phyloP scores from a whole-genome alignment of 2,888 invertebrate species.

The Boloria euphrosyne region DNA sequence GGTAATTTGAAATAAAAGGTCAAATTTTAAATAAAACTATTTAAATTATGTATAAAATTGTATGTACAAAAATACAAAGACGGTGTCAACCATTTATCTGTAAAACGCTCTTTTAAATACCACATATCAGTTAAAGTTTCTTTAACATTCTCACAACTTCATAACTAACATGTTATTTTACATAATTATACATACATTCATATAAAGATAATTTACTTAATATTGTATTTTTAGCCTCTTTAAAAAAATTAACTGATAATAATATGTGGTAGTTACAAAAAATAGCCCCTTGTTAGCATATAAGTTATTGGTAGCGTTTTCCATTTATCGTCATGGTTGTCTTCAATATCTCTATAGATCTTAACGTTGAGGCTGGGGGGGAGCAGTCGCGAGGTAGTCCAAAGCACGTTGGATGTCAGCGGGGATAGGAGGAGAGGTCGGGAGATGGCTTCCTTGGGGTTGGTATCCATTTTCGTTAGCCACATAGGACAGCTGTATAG shows the following conservation, averaged over 20 bases:
- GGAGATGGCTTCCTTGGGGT: constrained; percentile 83
- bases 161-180: too few species aligned
- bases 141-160: background rate
- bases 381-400: constrained; percentile 85
- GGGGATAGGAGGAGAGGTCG: constrained; percentile 87
- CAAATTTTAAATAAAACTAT: constrained; percentile 14
- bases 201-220: too few species aligned
- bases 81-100: constrained; percentile 4
- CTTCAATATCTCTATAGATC: background rate
- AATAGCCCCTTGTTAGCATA: constrained; percentile 1
- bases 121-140: constrained; percentile 10
- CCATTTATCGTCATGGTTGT: background rate
- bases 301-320: background rate
- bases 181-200: too few species aligned
- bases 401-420: constrained; percentile 85
- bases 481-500: constrained; percentile 83
- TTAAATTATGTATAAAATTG: constrained; percentile 26
- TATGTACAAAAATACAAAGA: constrained; percentile 25
- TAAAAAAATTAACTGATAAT: too few species aligned
- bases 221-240: too few species aligned
- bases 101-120: background rate
- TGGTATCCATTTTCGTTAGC: constrained; percentile 88
- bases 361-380: constrained; percentile 67
- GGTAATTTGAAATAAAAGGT: constrained; percentile 11
- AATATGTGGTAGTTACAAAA: background rate